Percentiles rank a stretch among this genome's conserved stretches.
phyloP scores from a whole-genome alignment of 2,888 invertebrate species.

The Arrhopalites spinosus region DNA sequence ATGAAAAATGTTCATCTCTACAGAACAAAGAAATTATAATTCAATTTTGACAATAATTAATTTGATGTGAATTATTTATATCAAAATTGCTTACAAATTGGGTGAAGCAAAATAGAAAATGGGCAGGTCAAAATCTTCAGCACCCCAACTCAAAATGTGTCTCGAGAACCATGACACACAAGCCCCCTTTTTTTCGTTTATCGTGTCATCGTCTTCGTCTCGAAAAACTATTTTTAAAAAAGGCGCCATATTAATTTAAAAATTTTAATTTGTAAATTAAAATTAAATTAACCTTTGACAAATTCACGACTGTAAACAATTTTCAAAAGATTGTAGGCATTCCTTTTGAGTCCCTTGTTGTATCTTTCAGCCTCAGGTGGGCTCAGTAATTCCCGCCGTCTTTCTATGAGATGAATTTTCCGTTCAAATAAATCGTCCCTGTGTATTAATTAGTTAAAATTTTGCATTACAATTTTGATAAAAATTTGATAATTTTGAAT shows the following conservation, averaged over 20 bases:
- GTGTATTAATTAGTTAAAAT: no score
- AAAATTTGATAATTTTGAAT: no score
- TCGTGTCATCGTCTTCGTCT: constrained; percentile 27
- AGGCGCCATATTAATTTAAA: no score
- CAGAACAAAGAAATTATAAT: neutral
- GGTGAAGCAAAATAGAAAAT: constrained; percentile 46
- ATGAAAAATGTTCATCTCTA: constrained; percentile 1
- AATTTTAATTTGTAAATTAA: no score
- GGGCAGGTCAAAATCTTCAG: constrained; percentile 46
- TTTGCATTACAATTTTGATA: no score
- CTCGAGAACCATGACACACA: neutral
- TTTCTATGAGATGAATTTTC: constrained; percentile 13
- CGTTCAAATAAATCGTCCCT: constrained; percentile 26
- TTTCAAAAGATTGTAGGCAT: constrained; percentile 1
- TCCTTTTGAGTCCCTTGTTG: neutral
- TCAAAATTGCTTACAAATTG: constrained; percentile 10
- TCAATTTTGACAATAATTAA: neutral
- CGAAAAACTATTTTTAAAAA: no score
- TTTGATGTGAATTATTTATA: neutral
- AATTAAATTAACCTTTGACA: neutral
- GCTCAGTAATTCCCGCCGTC: neutral
- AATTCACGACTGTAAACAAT: constrained; percentile 8
- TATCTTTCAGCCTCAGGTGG: neutral
- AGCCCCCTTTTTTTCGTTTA: constrained; percentile 1
- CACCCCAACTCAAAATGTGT: constrained; percentile 39